These are phyloP conservation scores for Rhagoletis pomonella DNA, from an alignment of 1,140 invertebrate genomes.

Conservation along the genomic window DNA sequence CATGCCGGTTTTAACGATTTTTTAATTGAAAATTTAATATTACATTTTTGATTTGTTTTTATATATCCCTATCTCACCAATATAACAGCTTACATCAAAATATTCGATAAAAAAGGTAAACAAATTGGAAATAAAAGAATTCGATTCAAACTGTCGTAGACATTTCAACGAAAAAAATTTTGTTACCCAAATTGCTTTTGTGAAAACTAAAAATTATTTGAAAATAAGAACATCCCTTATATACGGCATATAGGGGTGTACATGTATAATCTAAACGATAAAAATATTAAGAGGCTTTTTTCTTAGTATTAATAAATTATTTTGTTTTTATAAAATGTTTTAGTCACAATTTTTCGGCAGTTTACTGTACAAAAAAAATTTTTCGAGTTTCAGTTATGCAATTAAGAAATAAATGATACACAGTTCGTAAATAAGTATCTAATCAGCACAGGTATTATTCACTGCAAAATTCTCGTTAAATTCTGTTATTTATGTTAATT, in stretches of 20 bases:
- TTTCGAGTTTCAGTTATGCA: too few species aligned
- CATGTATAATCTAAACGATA: not conserved
- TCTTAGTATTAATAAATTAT: not conserved
- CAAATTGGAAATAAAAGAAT: too few species aligned
- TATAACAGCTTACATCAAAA: too few species aligned
- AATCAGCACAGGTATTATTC: not conserved
- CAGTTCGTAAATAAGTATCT: not conserved
- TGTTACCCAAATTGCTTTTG: too few species aligned
- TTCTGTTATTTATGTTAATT: constrained; percentile 28
- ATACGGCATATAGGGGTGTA: not conserved
- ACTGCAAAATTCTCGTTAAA: not conserved
- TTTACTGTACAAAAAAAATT: constrained; percentile 4
- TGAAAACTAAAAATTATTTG: too few species aligned
- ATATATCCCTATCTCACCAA: too few species aligned
- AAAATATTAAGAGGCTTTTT: not conserved
- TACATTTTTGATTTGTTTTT: too few species aligned
- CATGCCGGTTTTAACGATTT: too few species aligned
- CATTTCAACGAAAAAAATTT: too few species aligned
- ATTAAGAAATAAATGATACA: not conserved
- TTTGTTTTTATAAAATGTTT: not conserved
- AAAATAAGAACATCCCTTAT: not conserved
- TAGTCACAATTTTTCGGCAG: not conserved
- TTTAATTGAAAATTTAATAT: too few species aligned
- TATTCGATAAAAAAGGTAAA: too few species aligned
- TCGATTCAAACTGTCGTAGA: too few species aligned